Evolutionary conservation across 1,140 invertebrate species (phyloP).

Genomic region (Musca vetustissima): DNA sequence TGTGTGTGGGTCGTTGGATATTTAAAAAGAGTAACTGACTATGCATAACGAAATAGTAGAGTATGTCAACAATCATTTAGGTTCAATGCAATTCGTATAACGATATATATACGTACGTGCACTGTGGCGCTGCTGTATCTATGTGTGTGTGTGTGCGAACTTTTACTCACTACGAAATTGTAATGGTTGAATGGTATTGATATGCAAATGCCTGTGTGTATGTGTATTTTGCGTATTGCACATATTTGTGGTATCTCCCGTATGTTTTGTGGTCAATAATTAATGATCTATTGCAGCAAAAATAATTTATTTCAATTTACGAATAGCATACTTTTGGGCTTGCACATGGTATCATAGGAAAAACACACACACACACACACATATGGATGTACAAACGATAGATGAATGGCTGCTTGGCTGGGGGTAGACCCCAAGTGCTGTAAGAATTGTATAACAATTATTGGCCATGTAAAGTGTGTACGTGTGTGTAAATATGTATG

Average conservation of each 20-base stretch:
- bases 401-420: too few species aligned
- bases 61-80: too few species aligned
- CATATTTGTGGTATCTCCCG: conserved; percentile 23
- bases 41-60: too few species aligned
- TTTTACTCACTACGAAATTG: too few species aligned
- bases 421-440: too few species aligned
- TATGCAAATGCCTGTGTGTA: not conserved
- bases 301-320: conserved; percentile 23
- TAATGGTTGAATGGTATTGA: not conserved
- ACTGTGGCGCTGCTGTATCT: not conserved
- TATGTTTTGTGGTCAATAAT: conserved; percentile 24
- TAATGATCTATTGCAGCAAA: conserved; percentile 24
- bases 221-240: conserved; percentile 1
- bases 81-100: too few species aligned
- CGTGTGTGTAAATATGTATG: not conserved
- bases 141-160: too few species aligned
- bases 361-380: too few species aligned
- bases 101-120: not conserved
- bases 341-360: not conserved
- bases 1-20: too few species aligned
- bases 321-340: conserved; percentile 14
- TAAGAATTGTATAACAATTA: conserved; percentile 1
- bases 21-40: too few species aligned
- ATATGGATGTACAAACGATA: too few species aligned
- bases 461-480: conserved; percentile 13